Evolutionary conservation across 92 coral and sea anemone species (phyloP).

Genomic region (Anthopleura xanthogrammica): DNA sequence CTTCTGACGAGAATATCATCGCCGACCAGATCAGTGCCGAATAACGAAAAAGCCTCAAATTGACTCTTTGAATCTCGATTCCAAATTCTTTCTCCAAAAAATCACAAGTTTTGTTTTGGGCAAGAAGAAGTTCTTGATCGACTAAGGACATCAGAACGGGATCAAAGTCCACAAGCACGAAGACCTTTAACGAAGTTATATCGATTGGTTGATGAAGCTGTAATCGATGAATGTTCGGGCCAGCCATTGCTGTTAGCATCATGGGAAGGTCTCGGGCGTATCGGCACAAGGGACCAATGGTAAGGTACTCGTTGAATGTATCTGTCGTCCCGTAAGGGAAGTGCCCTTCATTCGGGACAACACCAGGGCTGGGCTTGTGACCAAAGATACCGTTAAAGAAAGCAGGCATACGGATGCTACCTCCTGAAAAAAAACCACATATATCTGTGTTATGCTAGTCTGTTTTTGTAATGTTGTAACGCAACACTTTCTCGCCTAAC

Average conservation of each 20-base stretch:
- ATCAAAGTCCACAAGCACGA: constrained; percentile 50
- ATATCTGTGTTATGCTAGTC: neutral
- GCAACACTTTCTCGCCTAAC: too few relatives aligned
- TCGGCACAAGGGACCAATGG: constrained; percentile 87
- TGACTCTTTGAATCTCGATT: constrained; percentile 40
- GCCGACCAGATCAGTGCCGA: constrained; percentile 81
- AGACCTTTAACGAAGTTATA: constrained; percentile 62
- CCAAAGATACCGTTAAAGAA: constrained; percentile 85
- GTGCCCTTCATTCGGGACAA: constrained; percentile 76
- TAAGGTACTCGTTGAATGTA: constrained; percentile 68
- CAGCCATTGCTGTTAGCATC: constrained; percentile 77
- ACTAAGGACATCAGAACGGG: constrained; percentile 70
- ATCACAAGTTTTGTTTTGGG: constrained; percentile 42
- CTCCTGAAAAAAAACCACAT: constrained; percentile 38
- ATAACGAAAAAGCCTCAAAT: constrained; percentile 56
- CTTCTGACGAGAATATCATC: constrained; percentile 56
- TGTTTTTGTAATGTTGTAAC: too few relatives aligned
- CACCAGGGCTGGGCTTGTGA: constrained; percentile 83
- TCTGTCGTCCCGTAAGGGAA: constrained; percentile 66
- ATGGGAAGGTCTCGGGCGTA: constrained; percentile 68
- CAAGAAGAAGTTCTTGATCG: constrained; percentile 41
- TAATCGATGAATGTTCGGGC: constrained; percentile 53
- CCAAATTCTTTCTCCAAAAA: constrained; percentile 49
- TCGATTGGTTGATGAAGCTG: constrained; percentile 62
- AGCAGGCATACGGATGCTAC: constrained; percentile 84